phyloP scores from a whole-genome alignment of 2,113 vertebrate genomes.

The Climacteris rufus region DNA sequence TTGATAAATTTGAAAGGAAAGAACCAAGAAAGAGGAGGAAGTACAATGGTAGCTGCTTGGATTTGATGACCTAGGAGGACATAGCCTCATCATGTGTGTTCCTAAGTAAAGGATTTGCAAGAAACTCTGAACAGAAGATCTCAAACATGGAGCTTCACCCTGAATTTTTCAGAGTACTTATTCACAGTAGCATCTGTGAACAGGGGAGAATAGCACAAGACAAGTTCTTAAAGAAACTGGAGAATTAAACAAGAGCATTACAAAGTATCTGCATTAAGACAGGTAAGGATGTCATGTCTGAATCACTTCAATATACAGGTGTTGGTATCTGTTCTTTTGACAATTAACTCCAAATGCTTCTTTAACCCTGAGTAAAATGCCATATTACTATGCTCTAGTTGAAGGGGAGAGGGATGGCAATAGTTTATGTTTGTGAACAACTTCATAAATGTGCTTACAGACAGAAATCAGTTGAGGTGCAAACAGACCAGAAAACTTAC shows the following conservation, averaged over 20 bases:
- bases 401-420: neutral
- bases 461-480: neutral
- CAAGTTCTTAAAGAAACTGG: neutral
- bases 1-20: neutral
- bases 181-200: neutral
- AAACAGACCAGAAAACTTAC: neutral
- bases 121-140: neutral
- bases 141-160: neutral
- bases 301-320: neutral
- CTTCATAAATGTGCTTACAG: neutral
- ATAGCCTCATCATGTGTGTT: accelerated
- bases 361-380: neutral
- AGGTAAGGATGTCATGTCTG: neutral
- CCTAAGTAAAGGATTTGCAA: neutral
- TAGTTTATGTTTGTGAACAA: neutral
- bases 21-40: neutral
- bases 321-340: neutral
- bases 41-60: neutral
- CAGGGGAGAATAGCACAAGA: neutral
- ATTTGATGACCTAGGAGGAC: neutral
- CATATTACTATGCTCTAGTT: neutral
- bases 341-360: neutral
- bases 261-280: neutral
- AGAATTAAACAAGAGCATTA: neutral
- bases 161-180: neutral